phyloP scores from a whole-genome alignment of 2,888 invertebrate species.

The Xiphydria camelus region DNA sequence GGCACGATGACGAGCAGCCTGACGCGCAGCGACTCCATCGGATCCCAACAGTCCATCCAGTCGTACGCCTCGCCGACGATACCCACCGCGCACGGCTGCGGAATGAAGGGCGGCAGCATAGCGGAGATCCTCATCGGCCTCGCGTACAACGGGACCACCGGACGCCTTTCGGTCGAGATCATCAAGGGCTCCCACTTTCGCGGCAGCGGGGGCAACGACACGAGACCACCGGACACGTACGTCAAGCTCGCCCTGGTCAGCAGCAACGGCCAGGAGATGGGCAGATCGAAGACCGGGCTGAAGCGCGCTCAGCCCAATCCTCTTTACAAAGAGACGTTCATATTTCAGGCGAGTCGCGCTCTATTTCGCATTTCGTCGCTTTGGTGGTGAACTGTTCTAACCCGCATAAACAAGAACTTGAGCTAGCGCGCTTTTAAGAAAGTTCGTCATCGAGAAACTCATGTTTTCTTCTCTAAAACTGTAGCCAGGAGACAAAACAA shows the following conservation, averaged over 20 bases:
- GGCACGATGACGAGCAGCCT: slow-evolving; percentile 60
- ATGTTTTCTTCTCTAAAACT: too few relatives aligned
- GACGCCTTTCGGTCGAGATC: slow-evolving; percentile 89
- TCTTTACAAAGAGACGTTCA: slow-evolving; percentile 92
- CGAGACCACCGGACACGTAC: slow-evolving; percentile 86
- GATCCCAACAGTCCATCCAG: slow-evolving; percentile 85
- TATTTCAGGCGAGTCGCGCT: slow-evolving; percentile 93
- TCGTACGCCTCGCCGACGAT: slow-evolving; percentile 52
- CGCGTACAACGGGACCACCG: slow-evolving; percentile 91
- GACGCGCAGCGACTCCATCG: slow-evolving; percentile 90
- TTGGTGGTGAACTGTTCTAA: too few relatives aligned
- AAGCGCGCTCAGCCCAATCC: slow-evolving; percentile 93
- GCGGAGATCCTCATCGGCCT: slow-evolving; percentile 88
- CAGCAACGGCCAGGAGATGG: slow-evolving; percentile 91
- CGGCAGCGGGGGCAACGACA: slow-evolving; percentile 51
- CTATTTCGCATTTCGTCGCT: too few relatives aligned
- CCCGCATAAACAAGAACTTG: too few relatives aligned
- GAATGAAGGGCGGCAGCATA: slow-evolving; percentile 83
- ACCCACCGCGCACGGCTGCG: slow-evolving; percentile 50
- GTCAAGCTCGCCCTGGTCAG: slow-evolving; percentile 90
- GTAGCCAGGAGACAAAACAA: too few relatives aligned
- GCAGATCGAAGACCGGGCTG: slow-evolving; percentile 89
- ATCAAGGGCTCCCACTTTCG: slow-evolving; percentile 76
- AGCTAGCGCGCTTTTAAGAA: too few relatives aligned
- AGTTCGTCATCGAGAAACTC: too few relatives aligned